Base-by-base conservation (phyloP, 2,888 invertebrate species). In the Choristoneura rosaceana region DNA sequence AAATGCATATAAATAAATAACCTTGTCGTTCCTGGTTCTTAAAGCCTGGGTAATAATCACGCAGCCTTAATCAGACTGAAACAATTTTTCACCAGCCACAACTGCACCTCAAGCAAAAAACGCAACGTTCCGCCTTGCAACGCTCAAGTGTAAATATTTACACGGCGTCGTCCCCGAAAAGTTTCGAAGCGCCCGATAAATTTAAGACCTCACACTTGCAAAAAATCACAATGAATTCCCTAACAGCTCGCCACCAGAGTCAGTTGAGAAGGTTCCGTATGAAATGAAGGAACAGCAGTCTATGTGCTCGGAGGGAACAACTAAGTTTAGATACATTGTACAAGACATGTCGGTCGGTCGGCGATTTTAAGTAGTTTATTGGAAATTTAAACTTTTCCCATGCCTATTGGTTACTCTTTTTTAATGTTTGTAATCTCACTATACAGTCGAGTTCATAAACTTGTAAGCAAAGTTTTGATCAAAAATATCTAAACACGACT, bases 91-190 rank as follows among this genome's bases (percentile, higher is more conserved):
- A 81, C 79, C 78, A 81, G 84, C 87, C 88, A 84, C 88, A 89
- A 81, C 79, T 78, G 74, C 86, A 85, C 88, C 88, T 85, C 87
- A 87, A 85, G 80, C 82, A 86, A 87, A 89, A 88, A 89, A 90
- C 67, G 76, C 76, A 82, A 77, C 76, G 80, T 87, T 88, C 88
- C 87, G 70, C 87, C 79, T 83, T 84, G 85, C 84, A 86, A 84
- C 85, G 86, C 82, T 88, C 82, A 84, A 83, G 87, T 87, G 88
- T 87, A 91, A 92, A 92, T 91, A 92, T 92, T 92, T 92, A 87
- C 89, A 83, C 81, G 81, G 78, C 82, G 80, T 82, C 84, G 87
- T 82, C 84, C 86, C 85, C 88, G 88, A 87, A 90, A 91, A 91
- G 84, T 90, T 90, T 87, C 81, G 84, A 84, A 87, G 85, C n/a